Conservation (phyloP, 2,888 invertebrate species). For the Eupithecia centaureata region DNA sequence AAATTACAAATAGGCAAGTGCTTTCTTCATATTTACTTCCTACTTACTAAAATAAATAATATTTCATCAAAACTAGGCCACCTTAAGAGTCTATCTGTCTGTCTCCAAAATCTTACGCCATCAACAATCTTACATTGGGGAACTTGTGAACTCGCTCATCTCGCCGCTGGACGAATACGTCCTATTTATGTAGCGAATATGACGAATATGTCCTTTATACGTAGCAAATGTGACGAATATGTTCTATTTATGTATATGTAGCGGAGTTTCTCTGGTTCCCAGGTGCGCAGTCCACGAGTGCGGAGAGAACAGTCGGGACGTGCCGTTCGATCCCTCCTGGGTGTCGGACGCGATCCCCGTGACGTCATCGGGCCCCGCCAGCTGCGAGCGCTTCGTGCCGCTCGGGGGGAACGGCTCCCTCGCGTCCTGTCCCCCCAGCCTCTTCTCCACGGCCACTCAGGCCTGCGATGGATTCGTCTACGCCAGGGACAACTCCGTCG, state of each 20-base stretch:
- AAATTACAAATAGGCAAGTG: no score
- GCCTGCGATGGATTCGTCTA: slow-evolving; percentile 65
- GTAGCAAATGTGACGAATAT: no score
- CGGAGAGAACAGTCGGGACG: slow-evolving; percentile 62
- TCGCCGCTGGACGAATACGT: neutral
- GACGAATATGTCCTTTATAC: neutral
- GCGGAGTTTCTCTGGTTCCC: slow-evolving; percentile 57
- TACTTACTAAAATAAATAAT: no score
- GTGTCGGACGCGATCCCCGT: slow-evolving; percentile 71
- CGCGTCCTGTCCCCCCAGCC: slow-evolving; percentile 56
- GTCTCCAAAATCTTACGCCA: neutral
- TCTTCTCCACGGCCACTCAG: slow-evolving; percentile 51
- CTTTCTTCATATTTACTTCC: no score
- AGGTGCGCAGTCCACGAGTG: slow-evolving; percentile 83
- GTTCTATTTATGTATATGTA: slow-evolving; percentile 77
- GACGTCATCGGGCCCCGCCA: slow-evolving; percentile 57
- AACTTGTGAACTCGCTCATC: neutral
- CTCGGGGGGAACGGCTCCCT: slow-evolving; percentile 54
- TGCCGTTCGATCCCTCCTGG: slow-evolving; percentile 71
- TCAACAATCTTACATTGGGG: neutral
- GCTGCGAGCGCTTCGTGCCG: slow-evolving; percentile 73
- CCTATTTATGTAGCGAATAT: no score
- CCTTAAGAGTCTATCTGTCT: no score
- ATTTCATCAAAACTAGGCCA: no score
- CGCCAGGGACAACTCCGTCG: slow-evolving; percentile 65